phyloP scores from a whole-genome alignment of 2,888 invertebrate species.

The Pedicia rivosa region DNA sequence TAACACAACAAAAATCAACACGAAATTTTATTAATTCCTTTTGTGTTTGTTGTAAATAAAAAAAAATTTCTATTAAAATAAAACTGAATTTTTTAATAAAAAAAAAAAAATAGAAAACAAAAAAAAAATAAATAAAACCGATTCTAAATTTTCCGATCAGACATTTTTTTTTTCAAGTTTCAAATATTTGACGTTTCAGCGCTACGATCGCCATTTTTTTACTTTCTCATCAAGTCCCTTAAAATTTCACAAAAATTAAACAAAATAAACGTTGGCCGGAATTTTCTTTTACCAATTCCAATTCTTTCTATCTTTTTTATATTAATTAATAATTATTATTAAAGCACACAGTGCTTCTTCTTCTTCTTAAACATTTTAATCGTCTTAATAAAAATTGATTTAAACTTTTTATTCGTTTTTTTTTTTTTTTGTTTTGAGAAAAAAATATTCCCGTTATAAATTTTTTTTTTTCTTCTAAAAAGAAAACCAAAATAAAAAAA shows the following conservation, averaged over 20 bases:
- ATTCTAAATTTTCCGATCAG: too few species aligned
- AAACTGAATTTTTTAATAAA: too few species aligned
- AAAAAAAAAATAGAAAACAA: too few species aligned
- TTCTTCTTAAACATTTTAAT: background rate
- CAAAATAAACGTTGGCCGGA: background rate
- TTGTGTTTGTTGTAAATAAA: background rate
- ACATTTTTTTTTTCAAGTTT: too few species aligned
- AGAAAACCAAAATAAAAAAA: too few species aligned
- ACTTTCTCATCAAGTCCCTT: too few species aligned
- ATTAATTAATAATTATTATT: background rate
- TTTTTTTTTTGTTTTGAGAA: background rate
- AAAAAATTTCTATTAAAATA: background rate
- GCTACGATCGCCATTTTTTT: too few species aligned
- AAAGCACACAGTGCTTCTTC: background rate
- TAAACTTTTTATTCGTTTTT: background rate
- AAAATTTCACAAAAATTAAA: background rate
- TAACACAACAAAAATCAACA: slow-evolving; percentile 21
- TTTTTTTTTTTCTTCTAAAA: too few species aligned
- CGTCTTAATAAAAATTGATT: background rate
- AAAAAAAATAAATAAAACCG: too few species aligned
- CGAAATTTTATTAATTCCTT: background rate
- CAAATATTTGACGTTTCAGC: too few species aligned
- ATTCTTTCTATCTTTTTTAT: background rate
- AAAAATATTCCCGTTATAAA: background rate
- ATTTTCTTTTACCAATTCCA: background rate